Evolutionary conservation across 2,888 invertebrate genomes (phyloP), one percentile per base, ranked within the genome.

Genomic region (Cheilosia pagana): DNA sequence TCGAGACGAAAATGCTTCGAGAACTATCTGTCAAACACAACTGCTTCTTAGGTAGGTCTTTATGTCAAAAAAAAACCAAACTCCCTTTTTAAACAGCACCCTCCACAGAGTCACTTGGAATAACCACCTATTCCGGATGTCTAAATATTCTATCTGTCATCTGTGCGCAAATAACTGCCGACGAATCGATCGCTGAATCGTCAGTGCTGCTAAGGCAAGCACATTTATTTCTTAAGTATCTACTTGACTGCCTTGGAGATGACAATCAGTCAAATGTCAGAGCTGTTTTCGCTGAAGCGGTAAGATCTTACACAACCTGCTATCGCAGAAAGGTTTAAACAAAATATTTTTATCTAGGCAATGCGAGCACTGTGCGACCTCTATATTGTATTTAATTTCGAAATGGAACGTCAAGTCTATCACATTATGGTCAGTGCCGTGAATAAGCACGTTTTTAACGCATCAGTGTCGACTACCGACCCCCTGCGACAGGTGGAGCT

Each of bases 91-190:
- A 19, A 48, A 28, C 23, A 12, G 28, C 6, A 3, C 7, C n/a
- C 1, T 2, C 21, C 1, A 19, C 21, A 48, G 82, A 77, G 1
- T 25, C 70, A 5, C n/a, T 59, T 16, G 83, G 78, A 2, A 55
- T 78, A 14, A 31, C 28, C n/a, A 70, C 65, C 19, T 83, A 74
- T 19, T 70, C 63, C 2, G 83, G 74, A 6, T 74, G 83, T n/a
- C 63, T 83, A 4, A 75, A 41, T 3, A 52, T 70, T 12, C 14
- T 83, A 7, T 70, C 68, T 1, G 12, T 48, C n/a, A 28, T 78
- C 16, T 48, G 43, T 45, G 25, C 43, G 0, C 74, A 70, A 19
- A 57, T 70, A 14, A 31, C 39, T 12, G 1, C 63, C 12, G 59
- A 74, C 1, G 53, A 55, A 8, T 14, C 57, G 0, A 52, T n/a